phyloP scores from a whole-genome alignment of 2,113 vertebrate genomes.

The Mormoops blainvillei region DNA sequence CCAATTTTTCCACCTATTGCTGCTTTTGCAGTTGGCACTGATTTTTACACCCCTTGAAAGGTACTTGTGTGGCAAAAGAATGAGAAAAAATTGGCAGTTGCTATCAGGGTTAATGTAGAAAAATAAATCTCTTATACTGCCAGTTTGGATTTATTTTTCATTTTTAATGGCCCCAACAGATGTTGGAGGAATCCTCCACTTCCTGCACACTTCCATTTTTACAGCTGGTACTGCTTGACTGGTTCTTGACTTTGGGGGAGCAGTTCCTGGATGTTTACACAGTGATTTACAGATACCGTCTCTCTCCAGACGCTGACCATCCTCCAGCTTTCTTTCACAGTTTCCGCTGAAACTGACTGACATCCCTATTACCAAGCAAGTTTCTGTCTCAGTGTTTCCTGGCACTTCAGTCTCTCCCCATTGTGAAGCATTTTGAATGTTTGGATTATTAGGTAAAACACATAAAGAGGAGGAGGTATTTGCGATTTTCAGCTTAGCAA shows the following conservation, averaged over 20 bases:
- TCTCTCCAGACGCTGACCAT: background rate
- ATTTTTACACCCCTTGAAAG: conserved; percentile 71
- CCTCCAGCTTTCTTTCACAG: conserved; percentile 1
- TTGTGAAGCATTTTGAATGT: background rate
- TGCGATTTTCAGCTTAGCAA: conserved; percentile 23
- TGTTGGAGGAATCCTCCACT: conserved; percentile 83
- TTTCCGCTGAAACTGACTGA: background rate
- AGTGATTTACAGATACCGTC: conserved; percentile 78
- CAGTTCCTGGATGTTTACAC: conserved; percentile 66
- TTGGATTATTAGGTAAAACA: background rate
- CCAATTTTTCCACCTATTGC: conserved; percentile 69
- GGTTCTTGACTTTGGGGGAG: conserved; percentile 73
- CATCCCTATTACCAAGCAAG: background rate
- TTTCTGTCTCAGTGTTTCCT: background rate
- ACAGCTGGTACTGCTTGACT: conserved; percentile 80
- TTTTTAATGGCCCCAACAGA: conserved; percentile 84
- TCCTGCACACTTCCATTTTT: conserved; percentile 77
- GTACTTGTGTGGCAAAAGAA: conserved; percentile 80
- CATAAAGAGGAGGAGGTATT: background rate
- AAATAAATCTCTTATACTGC: conserved; percentile 84
- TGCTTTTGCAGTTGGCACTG: conserved; percentile 74
- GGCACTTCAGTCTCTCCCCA: background rate
- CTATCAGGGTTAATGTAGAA: conserved; percentile 81
- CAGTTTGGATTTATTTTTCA: conserved; percentile 84
- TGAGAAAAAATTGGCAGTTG: conserved; percentile 76